Evolutionary conservation across 2,797 vertebrate species (phyloP).

Genomic region (Crenichthys baileyi): DNA sequence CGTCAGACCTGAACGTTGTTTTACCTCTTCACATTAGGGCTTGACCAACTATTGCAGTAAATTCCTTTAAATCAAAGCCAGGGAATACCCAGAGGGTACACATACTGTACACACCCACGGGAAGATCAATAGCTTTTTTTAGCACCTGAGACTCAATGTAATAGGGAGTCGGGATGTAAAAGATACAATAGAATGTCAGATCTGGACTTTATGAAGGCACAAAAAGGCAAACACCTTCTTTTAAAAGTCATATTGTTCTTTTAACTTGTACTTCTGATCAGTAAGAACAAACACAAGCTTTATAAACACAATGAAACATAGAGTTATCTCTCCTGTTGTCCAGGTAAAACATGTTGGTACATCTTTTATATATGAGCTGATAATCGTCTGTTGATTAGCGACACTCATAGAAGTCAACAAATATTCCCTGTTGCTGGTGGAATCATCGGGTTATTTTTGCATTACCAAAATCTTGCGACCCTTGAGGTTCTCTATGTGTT

Average conservation of each 20-base stretch:
- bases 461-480: no score
- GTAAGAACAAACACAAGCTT: background rate
- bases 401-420: no score
- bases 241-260: conserved; percentile 15
- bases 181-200: conserved; percentile 27
- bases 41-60: conserved; percentile 43
- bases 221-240: conserved; percentile 7
- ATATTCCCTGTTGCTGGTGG: no score
- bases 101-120: conserved; percentile 7
- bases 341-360: no score
- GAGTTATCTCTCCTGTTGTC: background rate
- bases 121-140: conserved; percentile 7
- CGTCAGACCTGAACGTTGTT: conserved; percentile 39
- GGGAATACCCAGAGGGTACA: background rate
- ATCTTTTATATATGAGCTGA: background rate
- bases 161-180: conserved; percentile 24
- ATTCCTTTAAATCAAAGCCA: conserved; percentile 21
- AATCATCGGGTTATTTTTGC: no score
- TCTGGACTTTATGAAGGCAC: conserved; percentile 29
- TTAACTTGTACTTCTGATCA: background rate
- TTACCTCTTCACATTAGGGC: conserved; percentile 12
- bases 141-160: conserved; percentile 12
- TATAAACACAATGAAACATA: background rate
- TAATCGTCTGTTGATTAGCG: no score
- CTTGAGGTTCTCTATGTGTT: no score